Base-by-base conservation (phyloP, 2,888 invertebrate genomes). In the Xylophagus ater region DNA sequence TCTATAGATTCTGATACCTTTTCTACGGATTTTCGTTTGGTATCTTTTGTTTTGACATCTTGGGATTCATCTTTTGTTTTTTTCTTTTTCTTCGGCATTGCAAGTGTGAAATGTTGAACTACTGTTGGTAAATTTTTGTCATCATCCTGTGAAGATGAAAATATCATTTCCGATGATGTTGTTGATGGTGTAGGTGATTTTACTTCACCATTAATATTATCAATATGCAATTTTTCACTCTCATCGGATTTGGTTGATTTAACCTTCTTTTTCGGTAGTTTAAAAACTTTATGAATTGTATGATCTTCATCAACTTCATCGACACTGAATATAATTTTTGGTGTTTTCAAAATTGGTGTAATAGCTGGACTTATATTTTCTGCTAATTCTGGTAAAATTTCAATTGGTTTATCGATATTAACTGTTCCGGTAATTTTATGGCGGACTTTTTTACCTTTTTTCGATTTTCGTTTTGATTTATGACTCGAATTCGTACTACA, bases 401-500 rank as follows among this genome's bases (percentile, higher is more conserved):
- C n/a, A n/a, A n/a, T n/a, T 1, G 50, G 47, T 47, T 62, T 62
- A 9, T 63, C 57, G 4, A 62, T 41, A 3, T 55, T 57, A 1
- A 62, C 62, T 3, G 57, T 56, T 10, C 59, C 63, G 1, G 61
- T 61, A 29, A 63, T 62, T 38, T 61, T 63, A 35, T 62, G 61
- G 2, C 58, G 54, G 13, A 58, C 23, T 40, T 58, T 62, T 37
- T 57, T 62, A 40, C 51, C 50, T 42, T 57, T 60, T 34, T 57
- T 59, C 9, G 51, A 50, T 25, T 52, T 53, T 15, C 55, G 53
- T 31, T 53, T 55, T 2, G 38, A 47, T n/a, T n/a, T n/a, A n/a
- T n/a, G n/a, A 17, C 35, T 42, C 20, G 52, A 49, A 41, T 49
- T 48, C 26, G 40, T 35, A 36, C 20, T 25, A 14, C 44, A 43